Evolutionary conservation across 2,888 invertebrate genomes (phyloP), one percentile per base, ranked within the genome.

Genomic region (Cephus pygmeus): DNA sequence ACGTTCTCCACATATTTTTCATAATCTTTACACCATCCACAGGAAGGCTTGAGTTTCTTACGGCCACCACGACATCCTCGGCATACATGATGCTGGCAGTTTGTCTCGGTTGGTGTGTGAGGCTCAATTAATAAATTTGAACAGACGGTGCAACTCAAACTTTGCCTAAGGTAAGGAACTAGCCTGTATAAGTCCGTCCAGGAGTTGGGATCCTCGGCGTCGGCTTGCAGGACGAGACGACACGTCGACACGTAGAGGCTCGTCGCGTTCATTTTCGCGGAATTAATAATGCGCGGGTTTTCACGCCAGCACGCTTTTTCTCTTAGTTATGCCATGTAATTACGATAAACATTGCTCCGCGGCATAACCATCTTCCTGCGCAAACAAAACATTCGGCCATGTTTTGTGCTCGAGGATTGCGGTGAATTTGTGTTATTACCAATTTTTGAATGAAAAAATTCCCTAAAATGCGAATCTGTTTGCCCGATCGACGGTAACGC

Each of bases 81-180:
- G 91, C 98, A 98, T 69, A 98, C 96, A 92, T 97, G 96, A 92
- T 98, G 98, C 91, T 96, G 96, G 92, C 98, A 98, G 82, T 94
- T 95, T 4, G 95, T 94, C 85, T 94, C 95, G 33, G 94, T 94
- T 30, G 97, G 97, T 68, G 96, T 95, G 88, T 95, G 95, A 11
- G 98, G 98, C 88, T 96, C 96, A 84, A 95, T 95, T 78, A 98
- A 92, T 83, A 98, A 93, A 89, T 96, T 95, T 81, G 96, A 95
- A 92, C 98, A 98, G 77, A 98, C 97, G 78, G 96, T 96, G 92
- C 98, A 98, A 85, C 97, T 96, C 86, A 98, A 93, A 82, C 97
- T 96, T 91, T 97, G 97, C 79, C 97, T 94, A 89, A 98, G 93
- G 92, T 96, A 96, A 9, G 97, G 96, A 85, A 98, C 94, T 87